Evolutionary conservation across 1,140 invertebrate species (phyloP).

Genomic region (Leptinotarsa defecta): DNA sequence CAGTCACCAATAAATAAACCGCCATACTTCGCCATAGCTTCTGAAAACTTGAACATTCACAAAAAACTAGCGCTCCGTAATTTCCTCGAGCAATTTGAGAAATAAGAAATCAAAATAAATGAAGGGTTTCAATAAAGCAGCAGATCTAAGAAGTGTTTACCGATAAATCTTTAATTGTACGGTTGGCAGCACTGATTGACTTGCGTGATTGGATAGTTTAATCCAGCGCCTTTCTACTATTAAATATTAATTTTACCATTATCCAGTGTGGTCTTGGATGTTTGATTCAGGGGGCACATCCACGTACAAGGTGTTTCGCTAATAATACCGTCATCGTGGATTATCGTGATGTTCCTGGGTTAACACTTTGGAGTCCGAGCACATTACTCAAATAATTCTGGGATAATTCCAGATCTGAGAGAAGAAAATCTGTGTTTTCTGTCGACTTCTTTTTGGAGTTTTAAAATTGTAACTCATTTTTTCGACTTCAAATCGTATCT

Average conservation of each 20-base stretch:
- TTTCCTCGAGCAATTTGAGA: neutral
- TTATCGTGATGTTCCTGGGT: neutral
- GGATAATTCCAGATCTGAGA: too few species aligned
- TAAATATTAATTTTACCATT: slow-evolving; percentile 26
- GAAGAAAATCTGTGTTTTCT: too few species aligned
- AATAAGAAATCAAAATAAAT: slow-evolving; percentile 6
- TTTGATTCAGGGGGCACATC: neutral
- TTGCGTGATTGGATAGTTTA: slow-evolving; percentile 33
- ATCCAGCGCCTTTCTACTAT: slow-evolving; percentile 25
- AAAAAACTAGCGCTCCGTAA: neutral
- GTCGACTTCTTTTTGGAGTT: too few species aligned
- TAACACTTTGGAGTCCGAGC: too few species aligned
- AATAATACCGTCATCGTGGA: neutral
- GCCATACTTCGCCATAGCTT: neutral
- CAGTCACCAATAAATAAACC: neutral
- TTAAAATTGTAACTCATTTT: too few species aligned
- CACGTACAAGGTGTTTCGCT: slow-evolving; percentile 3
- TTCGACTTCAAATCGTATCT: too few species aligned
- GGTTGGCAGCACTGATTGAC: slow-evolving; percentile 9
- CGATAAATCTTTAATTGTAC: slow-evolving; percentile 28
- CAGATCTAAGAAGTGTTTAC: slow-evolving; percentile 18
- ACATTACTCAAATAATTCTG: too few species aligned
- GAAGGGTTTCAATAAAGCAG: slow-evolving; percentile 23
- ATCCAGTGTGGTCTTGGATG: slow-evolving; percentile 1
- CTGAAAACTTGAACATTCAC: neutral